Evolutionary conservation across 2,113 vertebrate species (phyloP), one percentile per base, ranked within the genome.

Genomic region (Percina caprodes): DNA sequence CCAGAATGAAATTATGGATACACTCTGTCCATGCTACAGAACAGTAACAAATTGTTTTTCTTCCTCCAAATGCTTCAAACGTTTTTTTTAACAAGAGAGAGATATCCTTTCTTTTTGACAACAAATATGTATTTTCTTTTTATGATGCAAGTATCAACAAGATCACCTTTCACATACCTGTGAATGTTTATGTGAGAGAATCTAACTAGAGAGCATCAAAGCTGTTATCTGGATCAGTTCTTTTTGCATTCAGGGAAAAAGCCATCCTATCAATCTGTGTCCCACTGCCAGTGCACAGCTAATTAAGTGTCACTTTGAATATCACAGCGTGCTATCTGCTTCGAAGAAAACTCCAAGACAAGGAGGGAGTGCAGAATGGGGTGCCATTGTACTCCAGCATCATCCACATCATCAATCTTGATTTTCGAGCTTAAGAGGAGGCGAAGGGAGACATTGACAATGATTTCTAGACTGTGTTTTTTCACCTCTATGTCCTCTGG

Each of bases 241-340:
- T 71, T 77, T 78, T 58, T 73, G 33, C 56, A 79, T 82, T 66
- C 71, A 73, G 84, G 49, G 55, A 74, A 67, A 73, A 80, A 45
- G 65, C 30, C 62, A 55, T 59, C 65, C 83, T 51, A 89, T 90
- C 88, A 85, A 85, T 89, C 85, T 74, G 78, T 14, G 69, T 89
- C 72, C 54, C 69, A n/a, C 59, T 80, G 79, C 75, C 69, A 13
- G 74, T 80, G 82, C 85, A 86, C 82, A 76, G 68, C 84, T 92
- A 89, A 91, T 88, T 86, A 87, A 84, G 84, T 92, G 91, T 91
- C 88, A 91, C 78, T 93, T 92, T 85, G 82, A 88, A 93, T 92
- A 86, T 86, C 71, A 58, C 88, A 81, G 82, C 77, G 26, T 73
- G 74, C 76, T 76, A 62, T 89, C 81, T 56, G 77, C 81, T 82